A percentile compares a stretch with the other conserved stretches of the same genome.
Conservation (phyloP, 2,113 vertebrate species). For the Archocentrus centrarchus region DNA sequence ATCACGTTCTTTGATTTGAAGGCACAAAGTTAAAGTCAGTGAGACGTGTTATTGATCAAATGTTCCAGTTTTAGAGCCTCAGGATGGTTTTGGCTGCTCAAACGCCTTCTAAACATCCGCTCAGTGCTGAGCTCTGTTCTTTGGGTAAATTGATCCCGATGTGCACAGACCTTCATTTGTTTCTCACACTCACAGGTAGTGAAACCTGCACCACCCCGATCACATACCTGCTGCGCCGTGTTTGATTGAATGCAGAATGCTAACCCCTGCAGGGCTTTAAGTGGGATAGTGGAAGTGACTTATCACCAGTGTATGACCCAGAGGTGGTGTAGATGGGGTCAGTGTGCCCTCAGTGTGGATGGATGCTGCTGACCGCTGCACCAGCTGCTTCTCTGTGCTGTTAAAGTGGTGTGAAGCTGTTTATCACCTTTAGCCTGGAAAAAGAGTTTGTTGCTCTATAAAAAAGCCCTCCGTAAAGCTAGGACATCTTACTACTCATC, state of each 20-base stretch:
- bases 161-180: neutral
- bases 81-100: neutral
- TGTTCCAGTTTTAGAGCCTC: neutral
- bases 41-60: neutral
- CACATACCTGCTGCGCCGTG: neutral
- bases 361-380: neutral
- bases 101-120: neutral
- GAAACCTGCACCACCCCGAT: no score
- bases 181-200: neutral
- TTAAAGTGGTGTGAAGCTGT: neutral
- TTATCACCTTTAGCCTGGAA: neutral
- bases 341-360: neutral
- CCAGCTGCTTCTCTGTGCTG: neutral
- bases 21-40: neutral
- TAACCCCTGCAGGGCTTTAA: no score
- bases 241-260: neutral
- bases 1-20: neutral
- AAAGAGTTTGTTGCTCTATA: no score
- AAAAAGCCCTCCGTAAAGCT: no score
- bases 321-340: neutral
- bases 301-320: neutral
- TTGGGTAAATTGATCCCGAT: neutral
- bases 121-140: neutral
- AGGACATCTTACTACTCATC: no score
- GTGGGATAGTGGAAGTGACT: no score